These are phyloP conservation scores for Lytechinus variegatus DNA, from an alignment of 35 echinoderm and acorn worm species.

Conservation along the genomic window DNA sequence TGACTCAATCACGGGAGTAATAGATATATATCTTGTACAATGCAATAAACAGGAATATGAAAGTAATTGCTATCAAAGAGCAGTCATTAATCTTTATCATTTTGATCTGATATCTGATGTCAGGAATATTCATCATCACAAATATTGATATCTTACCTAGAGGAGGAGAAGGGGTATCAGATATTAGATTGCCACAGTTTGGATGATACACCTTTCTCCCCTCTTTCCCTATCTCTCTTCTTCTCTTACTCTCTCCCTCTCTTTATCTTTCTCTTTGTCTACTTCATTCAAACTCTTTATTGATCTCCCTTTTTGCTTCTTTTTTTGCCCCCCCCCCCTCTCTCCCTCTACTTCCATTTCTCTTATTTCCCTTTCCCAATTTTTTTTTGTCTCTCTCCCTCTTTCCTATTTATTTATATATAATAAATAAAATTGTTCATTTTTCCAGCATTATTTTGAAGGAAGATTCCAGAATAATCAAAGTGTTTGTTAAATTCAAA, in stretches of 20 bases:
- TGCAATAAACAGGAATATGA: not conserved
- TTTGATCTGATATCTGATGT: not conserved
- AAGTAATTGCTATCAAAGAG: not conserved
- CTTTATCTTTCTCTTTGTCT: not conserved
- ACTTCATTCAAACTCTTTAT: too few species aligned
- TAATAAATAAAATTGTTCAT: too few species aligned
- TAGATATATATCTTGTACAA: not conserved
- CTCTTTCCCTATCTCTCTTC: not conserved
- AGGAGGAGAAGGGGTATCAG: not conserved
- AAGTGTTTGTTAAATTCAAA: too few species aligned
- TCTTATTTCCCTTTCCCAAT: not conserved
- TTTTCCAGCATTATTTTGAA: too few species aligned
- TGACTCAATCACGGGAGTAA: not conserved
- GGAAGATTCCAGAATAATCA: too few species aligned
- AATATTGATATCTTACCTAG: not conserved
- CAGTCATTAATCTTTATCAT: not conserved
- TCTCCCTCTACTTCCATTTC: not conserved
- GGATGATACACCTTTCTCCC: not conserved
- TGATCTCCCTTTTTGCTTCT: not conserved
- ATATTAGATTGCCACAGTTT: not conserved
- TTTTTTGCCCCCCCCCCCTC: not conserved
- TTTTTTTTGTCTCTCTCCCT: not conserved
- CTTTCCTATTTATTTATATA: too few species aligned
- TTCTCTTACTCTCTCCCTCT: not conserved
- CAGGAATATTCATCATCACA: constrained; percentile 11